Evolutionary conservation across 2,888 invertebrate genomes (phyloP), one percentile per base, ranked within the genome.

Genomic region (Ormyrus rosae): DNA sequence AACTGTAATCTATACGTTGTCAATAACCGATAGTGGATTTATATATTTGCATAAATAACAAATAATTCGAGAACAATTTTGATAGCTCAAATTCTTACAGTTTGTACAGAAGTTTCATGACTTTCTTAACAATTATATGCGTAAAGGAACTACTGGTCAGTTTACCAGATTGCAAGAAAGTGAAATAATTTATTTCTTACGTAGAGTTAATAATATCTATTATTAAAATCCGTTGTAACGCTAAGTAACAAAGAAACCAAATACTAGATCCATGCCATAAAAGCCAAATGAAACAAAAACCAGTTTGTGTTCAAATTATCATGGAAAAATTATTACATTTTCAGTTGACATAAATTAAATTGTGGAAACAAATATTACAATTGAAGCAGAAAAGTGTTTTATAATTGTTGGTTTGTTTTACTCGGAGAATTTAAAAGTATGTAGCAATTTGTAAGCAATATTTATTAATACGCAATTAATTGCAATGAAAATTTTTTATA

Each of bases 201-300:
- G 75, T 86, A 85, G 83, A 84, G 75, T 82, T 84, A 83, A 86
- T 82, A 82, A 86, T 83, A 70, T 74, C 55, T 75, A 78, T 78
- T 81, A 80, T 78, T 75, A 82, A 83, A 67, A 74, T 78, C 71
- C 67, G 68, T 79, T 81, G 58, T 81, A 81, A 82, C 34, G 70
- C 69, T 86, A 86, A 85, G 83, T 85, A 85, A 86, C 83, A 83
- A 85, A 84, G 82, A 89, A 88, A 88, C 89, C 89, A 89, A 90
- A 90, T 89, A 89, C 87, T 89, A 90, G 87, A 88, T 88, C 85
- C 89, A 90, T 89, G 90, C 89, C 89, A 89, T 90, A 89, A 86
- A 87, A 88, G 88, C 89, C 89, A 89, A 89, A 90, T 89, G 86
- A 89, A 87, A 87, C 85, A 86, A 89, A 34, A 34, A 88, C 88